Evolutionary conservation across 2,113 vertebrate species (phyloP), one percentile per base, ranked within the genome.

Genomic region (Aepyceros melampus): DNA sequence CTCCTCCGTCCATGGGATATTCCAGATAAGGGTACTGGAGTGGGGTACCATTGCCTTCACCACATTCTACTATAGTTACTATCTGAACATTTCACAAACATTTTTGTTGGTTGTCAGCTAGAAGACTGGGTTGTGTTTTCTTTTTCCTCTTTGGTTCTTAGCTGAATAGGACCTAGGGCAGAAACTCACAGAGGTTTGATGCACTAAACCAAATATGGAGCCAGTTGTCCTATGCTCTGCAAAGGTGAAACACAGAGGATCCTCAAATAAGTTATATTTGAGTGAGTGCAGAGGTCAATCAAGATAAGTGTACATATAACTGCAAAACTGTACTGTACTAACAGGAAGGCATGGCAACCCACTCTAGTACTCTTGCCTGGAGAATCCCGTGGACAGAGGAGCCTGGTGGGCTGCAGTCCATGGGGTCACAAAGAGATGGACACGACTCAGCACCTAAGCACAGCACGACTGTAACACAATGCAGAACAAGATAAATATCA

Each of bases 391-490:
- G n/a, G 67, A 40, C 67, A 71, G 67, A 71, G 67, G 67, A 13
- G n/a, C 67, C n/a, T 40, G 67, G n/a, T 40, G 19, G 67, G 67
- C 67, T 40, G 40, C 2, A 12, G 67, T 71, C 19, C n/a, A 71
- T 0, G 19, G 19, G 67, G 19, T 13, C n/a, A 5, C n/a, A 71
- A 3, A 40, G n/a, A 40, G 67, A 12, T 12, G 11, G n/a, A 71
- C 67, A 23, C 0, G 2, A 40, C 67, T 13, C n/a, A 12, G 10
- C 5, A 0, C 11, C n/a, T 40, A 40, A 40, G n/a, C n/a, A 6
- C 10, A 71, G 67, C 67, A 23, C 1, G 2, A 13, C 5, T 64
- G 1, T 76, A 71, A 60, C 10, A 62, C 2, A 47, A n/a, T 2
- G 2, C 10, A n/a, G 53, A 88, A 64, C 3, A 64, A 31, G 83